These are phyloP conservation scores for Delia radicum DNA, from an alignment of 1,140 invertebrate species.

Conservation along the genomic window DNA sequence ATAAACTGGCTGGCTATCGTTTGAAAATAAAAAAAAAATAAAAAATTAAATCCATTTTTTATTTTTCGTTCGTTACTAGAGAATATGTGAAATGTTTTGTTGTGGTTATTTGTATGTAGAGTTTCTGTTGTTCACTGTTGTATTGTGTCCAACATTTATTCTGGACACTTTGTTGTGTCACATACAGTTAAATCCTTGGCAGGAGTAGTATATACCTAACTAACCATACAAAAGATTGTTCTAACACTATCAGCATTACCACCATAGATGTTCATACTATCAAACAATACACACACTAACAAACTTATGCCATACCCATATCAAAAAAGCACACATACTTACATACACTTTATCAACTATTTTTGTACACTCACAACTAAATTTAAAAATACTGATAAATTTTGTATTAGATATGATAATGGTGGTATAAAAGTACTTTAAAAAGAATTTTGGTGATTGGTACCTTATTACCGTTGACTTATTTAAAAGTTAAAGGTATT, in stretches of 20 bases:
- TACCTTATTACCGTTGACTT: no score
- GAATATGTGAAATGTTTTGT: not conserved
- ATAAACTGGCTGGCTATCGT: not conserved
- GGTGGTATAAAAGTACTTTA: no score
- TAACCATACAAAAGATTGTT: not conserved
- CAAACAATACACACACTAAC: not conserved
- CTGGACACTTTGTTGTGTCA: conserved; percentile 3
- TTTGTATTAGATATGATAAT: no score
- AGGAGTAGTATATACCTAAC: not conserved
- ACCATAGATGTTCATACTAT: not conserved
- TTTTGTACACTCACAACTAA: no score
- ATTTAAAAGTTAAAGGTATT: no score
- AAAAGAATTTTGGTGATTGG: no score
- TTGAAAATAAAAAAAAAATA: no score
- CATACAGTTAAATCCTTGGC: not conserved
- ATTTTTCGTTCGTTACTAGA: not conserved
- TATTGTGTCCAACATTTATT: not conserved
- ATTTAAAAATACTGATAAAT: no score
- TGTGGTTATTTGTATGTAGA: not conserved
- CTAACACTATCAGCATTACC: not conserved
- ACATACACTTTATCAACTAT: no score
- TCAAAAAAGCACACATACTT: no score
- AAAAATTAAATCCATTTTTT: no score
- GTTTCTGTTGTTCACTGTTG: not conserved
- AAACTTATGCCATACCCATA: no score